Base-by-base conservation (phyloP, 2,113 vertebrate species). In the Melanocharis versteri region DNA sequence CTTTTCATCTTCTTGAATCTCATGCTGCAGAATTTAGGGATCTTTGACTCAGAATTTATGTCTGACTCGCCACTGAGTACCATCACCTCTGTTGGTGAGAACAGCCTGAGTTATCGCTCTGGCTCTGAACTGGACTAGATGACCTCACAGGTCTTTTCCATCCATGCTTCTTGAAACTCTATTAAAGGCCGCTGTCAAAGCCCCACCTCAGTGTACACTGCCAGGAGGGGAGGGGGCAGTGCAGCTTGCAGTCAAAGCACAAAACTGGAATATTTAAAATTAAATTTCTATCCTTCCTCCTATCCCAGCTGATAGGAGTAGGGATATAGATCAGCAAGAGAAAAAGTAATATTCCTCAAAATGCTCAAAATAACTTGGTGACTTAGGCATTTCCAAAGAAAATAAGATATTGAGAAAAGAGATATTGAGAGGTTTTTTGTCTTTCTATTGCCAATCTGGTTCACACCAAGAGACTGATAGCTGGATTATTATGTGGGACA, bases 141-240 rank as follows among this genome's bases (percentile, higher is more conserved):
- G 87, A 96, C 80, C 93, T 87, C 87, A 75, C 60, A 87, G 91
- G 91, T 97, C 91, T 96, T 94, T 94, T 75, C 69, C 42, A 87
- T 79, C 15, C 4, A 0, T 45, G 35, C 24, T 84, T 94, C 80
- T 56, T 84, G 83, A 92, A 95, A 94, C 56, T 60, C 89, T 64
- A 75, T 95, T 94, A 94, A 84, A 78, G 44, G 69, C 69, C 0
- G 0, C 64, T 92, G 69, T 91, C 80, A 94, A 93, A 94, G 75
- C n/a, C 24, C 33, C 69, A 64, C 68, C 86, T 90, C 44, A 2
- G 0, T 26, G 37, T 40, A n/a, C 1, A 0, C 13, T 54, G 24
- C 60, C 27, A 15, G 47, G 13, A 62, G 2, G 3, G 33, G 47
- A 88, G 39, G 13, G 17, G 4, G 3, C 6, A 60, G 71, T 81